Evolutionary conservation across 2,797 vertebrate genomes (phyloP).

Genomic region (Gallinago solitaria): DNA sequence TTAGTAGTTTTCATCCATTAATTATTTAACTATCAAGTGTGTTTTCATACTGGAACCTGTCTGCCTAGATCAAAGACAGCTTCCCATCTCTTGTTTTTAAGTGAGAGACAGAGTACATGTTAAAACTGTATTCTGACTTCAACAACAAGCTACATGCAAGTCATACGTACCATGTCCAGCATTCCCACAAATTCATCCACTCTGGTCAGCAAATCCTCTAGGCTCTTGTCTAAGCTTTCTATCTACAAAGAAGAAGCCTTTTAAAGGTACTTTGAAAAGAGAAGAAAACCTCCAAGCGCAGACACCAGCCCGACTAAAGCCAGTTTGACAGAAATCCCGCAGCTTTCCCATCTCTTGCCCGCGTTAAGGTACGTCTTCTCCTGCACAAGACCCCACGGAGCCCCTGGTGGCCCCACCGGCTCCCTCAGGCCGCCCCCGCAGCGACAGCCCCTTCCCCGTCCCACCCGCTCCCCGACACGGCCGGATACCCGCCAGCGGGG

Average conservation of each 20-base stretch:
- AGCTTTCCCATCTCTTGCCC: fast-evolving
- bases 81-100: neutral
- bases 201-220: conserved; percentile 92
- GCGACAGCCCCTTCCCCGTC: neutral
- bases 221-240: conserved; percentile 85
- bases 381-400: fast-evolving
- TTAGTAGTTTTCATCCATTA: neutral
- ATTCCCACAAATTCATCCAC: conserved; percentile 97
- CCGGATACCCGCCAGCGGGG: neutral
- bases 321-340: fast-evolving
- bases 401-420: neutral
- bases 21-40: neutral
- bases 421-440: neutral
- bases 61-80: neutral
- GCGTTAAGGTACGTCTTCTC: fast-evolving
- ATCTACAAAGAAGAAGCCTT: conserved; percentile 72
- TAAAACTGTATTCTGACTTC: neutral
- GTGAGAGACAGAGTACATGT: too few relatives aligned
- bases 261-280: neutral
- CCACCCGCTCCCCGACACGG: neutral
- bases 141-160: fast-evolving
- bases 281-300: fast-evolving
- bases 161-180: conserved; percentile 90
- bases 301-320: fast-evolving
- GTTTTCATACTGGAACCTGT: neutral